These are phyloP conservation scores for Latrodectus geometricus DNA, from an alignment of 1,140 invertebrate genomes.

Conservation along the genomic window DNA sequence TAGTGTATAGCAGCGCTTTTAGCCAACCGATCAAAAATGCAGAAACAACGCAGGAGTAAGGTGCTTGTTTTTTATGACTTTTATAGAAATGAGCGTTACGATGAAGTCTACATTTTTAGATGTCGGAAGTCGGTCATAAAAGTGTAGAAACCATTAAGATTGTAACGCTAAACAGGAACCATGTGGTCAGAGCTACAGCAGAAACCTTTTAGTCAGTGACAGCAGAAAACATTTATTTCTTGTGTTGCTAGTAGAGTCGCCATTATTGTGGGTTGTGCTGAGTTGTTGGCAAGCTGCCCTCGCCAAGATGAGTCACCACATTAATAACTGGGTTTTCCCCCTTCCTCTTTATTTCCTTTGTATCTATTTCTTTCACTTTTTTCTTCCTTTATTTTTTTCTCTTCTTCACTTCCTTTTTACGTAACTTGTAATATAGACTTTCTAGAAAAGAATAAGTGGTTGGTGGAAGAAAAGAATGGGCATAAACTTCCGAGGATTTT, in stretches of 20 bases:
- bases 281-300: slow-evolving; percentile 55
- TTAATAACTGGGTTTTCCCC: slow-evolving; percentile 41
- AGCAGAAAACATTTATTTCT: slow-evolving; percentile 56
- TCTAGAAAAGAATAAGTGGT: slow-evolving; percentile 5
- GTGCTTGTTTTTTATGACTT: slow-evolving; percentile 19
- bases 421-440: slow-evolving; percentile 26
- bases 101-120: slow-evolving; percentile 47
- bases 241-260: slow-evolving; percentile 34
- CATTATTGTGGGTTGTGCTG: slow-evolving; percentile 44
- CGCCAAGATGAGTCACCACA: slow-evolving; percentile 45
- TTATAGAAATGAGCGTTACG: neutral
- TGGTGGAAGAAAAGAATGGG: neutral
- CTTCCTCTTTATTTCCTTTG: neutral
- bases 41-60: neutral
- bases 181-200: slow-evolving; percentile 40
- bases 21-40: slow-evolving; percentile 12
- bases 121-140: slow-evolving; percentile 49
- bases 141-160: slow-evolving; percentile 55
- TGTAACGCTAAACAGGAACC: slow-evolving; percentile 46
- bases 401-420: slow-evolving; percentile 5
- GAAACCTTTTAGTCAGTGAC: slow-evolving; percentile 54
- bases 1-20: neutral
- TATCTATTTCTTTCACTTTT: slow-evolving; percentile 3
- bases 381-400: slow-evolving; percentile 4
- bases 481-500: slow-evolving; percentile 6